Conservation (phyloP, 2,797 vertebrate species). For the Periophthalmus magnuspinnatus region DNA sequence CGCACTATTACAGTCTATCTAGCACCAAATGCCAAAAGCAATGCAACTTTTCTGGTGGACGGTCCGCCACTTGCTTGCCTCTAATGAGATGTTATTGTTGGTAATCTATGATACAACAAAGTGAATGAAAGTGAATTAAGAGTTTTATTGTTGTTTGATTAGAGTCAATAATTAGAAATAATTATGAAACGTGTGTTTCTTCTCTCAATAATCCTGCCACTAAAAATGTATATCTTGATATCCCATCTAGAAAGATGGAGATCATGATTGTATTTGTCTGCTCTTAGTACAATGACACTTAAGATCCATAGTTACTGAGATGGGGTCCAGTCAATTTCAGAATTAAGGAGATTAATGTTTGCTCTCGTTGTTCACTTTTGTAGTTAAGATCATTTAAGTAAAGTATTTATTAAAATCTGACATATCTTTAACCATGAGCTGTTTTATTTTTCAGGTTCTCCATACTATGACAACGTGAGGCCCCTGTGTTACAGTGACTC, state of each 20-base stretch:
- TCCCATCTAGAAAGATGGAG: too few relatives aligned
- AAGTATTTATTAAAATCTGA: background rate
- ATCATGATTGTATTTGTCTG: too few relatives aligned
- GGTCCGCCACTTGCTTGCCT: too few relatives aligned
- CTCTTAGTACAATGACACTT: background rate
- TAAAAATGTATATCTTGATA: too few relatives aligned
- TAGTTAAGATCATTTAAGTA: background rate
- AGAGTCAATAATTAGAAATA: too few relatives aligned
- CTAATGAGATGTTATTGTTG: too few relatives aligned
- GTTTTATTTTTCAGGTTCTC: slow-evolving; percentile 80
- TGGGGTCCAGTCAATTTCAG: background rate
- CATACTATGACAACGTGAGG: slow-evolving; percentile 95
- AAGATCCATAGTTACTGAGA: background rate
- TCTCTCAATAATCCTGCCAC: too few relatives aligned
- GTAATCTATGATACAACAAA: too few relatives aligned
- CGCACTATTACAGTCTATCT: background rate
- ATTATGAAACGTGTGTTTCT: too few relatives aligned
- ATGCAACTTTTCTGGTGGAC: background rate
- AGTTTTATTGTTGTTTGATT: too few relatives aligned
- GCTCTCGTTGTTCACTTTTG: background rate
- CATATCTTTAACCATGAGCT: background rate
- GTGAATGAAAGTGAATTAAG: too few relatives aligned
- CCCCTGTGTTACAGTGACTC: slow-evolving; percentile 97
- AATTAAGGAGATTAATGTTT: background rate
- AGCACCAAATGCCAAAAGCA: background rate